A percentile compares a stretch with the other conserved stretches of the same genome.
Conservation (phyloP, 92 coral and sea anemone genomes). For the Zoanthus solanderi region DNA sequence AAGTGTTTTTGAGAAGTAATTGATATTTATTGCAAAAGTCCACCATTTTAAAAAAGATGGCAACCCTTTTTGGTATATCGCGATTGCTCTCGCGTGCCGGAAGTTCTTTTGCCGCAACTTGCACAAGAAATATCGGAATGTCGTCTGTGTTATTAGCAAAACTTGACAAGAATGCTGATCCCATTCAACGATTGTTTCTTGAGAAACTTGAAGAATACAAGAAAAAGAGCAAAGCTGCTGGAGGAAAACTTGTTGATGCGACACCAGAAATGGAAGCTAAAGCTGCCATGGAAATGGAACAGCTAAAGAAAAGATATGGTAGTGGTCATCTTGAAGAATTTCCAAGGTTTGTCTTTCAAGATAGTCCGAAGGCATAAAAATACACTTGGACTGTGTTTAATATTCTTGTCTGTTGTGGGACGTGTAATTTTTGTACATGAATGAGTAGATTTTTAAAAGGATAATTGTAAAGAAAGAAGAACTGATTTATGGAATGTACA, state of each 20-base stretch:
- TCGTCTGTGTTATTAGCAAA: constrained; percentile 75
- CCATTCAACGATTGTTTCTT: constrained; percentile 92
- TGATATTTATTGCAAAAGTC: neutral
- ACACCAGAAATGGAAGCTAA: constrained; percentile 92
- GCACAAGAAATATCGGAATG: constrained; percentile 73
- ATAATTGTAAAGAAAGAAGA: neutral
- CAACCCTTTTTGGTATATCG: constrained; percentile 70
- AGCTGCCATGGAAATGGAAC: constrained; percentile 78
- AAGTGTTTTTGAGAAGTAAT: constrained; percentile 6
- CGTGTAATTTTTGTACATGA: neutral
- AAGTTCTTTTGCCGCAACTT: constrained; percentile 31
- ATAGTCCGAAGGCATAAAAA: constrained; percentile 40
- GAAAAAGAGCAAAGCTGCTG: constrained; percentile 79
- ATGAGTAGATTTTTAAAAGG: neutral
- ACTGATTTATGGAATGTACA: neutral
- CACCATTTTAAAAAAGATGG: constrained; percentile 49
- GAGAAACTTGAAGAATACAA: constrained; percentile 90
- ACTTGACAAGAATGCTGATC: constrained; percentile 85
- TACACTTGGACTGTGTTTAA: neutral
- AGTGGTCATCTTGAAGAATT: constrained; percentile 93
- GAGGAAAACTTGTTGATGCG: constrained; percentile 83
- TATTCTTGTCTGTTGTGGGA: neutral
- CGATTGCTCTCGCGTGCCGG: constrained; percentile 57
- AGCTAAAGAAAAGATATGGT: constrained; percentile 89
- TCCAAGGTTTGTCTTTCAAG: constrained; percentile 87